A percentile compares a stretch with the other conserved stretches of the same genome.
These are phyloP conservation scores for Psittacula cyanocephala DNA, from an alignment of 2,113 vertebrate species.

Conservation along the genomic window DNA sequence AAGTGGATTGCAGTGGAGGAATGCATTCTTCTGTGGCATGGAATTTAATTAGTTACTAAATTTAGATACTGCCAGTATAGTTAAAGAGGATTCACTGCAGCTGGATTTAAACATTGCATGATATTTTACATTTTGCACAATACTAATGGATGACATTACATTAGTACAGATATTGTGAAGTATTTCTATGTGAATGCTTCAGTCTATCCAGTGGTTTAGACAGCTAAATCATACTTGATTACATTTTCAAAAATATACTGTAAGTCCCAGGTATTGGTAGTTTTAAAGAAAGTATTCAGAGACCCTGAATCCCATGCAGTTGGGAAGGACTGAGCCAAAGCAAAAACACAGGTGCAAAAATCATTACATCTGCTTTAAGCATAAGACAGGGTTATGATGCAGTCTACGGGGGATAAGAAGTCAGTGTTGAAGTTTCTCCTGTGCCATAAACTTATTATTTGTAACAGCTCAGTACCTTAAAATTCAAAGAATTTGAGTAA, in stretches of 20 bases:
- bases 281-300: background rate
- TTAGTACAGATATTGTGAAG: background rate
- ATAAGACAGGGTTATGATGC: background rate
- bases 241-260: background rate
- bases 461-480: background rate
- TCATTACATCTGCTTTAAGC: background rate
- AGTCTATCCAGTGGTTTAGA: background rate
- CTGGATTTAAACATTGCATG: slow-evolving; percentile 9
- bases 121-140: background rate
- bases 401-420: background rate
- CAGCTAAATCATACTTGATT: background rate
- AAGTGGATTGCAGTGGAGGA: background rate
- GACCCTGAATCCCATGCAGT: background rate
- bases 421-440: background rate
- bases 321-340: background rate
- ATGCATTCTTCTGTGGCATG: background rate
- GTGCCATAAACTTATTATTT: background rate
- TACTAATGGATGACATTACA: background rate
- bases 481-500: background rate
- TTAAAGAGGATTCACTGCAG: background rate
- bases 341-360: background rate
- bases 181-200: background rate
- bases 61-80: slow-evolving; percentile 35
- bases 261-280: background rate
- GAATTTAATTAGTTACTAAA: slow-evolving; percentile 58